These are phyloP conservation scores for Sympetrum striolatum DNA, from an alignment of 2,888 invertebrate genomes.

Conservation along the genomic window DNA sequence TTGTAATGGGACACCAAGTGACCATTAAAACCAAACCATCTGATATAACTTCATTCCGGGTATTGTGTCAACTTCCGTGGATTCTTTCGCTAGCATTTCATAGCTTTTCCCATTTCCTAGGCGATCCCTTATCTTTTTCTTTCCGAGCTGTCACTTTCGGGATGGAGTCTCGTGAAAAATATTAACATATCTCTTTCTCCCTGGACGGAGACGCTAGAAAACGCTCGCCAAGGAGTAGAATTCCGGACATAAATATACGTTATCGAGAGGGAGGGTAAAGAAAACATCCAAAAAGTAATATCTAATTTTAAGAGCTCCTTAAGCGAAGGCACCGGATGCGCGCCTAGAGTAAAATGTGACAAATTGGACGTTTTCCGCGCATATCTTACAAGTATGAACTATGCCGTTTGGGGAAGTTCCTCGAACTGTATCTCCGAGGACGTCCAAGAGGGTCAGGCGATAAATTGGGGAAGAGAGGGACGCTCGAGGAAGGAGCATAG, in stretches of 20 bases:
- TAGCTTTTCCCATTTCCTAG: background rate
- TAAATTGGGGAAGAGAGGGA: background rate
- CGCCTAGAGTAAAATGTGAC: background rate
- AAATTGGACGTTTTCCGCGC: background rate
- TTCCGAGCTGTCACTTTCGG: background rate
- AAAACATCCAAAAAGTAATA: background rate
- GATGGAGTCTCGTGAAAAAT: background rate
- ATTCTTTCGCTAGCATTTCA: background rate
- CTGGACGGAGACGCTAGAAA: background rate
- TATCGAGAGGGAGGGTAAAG: background rate
- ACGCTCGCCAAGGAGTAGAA: too few species aligned
- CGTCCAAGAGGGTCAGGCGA: background rate
- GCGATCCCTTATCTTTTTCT: conserved; percentile 2
- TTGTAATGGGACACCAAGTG: conserved; percentile 27
- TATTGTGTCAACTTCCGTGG: background rate
- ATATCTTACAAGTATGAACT: background rate
- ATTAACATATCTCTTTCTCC: background rate
- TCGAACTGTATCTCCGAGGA: background rate
- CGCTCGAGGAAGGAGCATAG: background rate
- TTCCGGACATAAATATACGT: too few species aligned
- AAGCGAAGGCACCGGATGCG: background rate
- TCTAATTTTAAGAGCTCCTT: background rate
- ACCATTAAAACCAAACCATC: background rate
- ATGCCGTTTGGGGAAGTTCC: background rate
- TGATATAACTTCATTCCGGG: conserved; percentile 15